A percentile compares a stretch with the other conserved stretches of the same genome.
Conservation (phyloP, 2,797 vertebrate genomes). For the Kryptopterus vitreolus region DNA sequence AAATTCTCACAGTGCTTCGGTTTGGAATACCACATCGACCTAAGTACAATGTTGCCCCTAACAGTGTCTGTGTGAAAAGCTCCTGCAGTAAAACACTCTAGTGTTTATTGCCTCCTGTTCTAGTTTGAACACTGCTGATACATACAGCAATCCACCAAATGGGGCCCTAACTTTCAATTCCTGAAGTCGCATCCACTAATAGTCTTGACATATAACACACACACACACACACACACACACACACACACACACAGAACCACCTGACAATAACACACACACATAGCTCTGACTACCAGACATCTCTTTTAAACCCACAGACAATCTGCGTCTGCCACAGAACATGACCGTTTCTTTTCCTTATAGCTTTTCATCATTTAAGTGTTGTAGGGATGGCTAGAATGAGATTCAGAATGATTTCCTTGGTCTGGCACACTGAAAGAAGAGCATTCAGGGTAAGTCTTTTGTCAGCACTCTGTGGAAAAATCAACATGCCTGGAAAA, state of each 20-base stretch:
- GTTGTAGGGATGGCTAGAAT: neutral
- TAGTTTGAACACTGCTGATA: constrained; percentile 12
- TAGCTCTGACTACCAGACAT: constrained; percentile 10
- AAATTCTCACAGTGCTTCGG: neutral
- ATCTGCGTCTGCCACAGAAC: constrained; percentile 4
- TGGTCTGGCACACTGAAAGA: constrained; percentile 25
- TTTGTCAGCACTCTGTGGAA: constrained; percentile 35
- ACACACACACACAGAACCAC: constrained; percentile 38
- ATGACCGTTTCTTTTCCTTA: constrained; percentile 12
- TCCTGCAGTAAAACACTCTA: constrained; percentile 1
- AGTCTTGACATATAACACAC: constrained; percentile 36
- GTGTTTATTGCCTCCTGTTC: neutral
- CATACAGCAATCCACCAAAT: constrained; percentile 56
- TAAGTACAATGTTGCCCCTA: neutral
- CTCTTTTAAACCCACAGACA: neutral
- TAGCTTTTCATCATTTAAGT: constrained; percentile 13
- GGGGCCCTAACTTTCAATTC: constrained; percentile 52
- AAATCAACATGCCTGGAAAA: constrained; percentile 19
- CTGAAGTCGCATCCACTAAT: constrained; percentile 33
- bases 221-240: constrained; percentile 18
- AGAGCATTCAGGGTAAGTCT: constrained; percentile 26
- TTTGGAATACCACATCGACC: constrained; percentile 1
- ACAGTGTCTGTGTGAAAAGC: constrained; percentile 1
- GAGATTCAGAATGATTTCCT: constrained; percentile 12
- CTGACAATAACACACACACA: constrained; percentile 26